phyloP scores from a whole-genome alignment of 2,113 vertebrate species.

The Corythornis vintsioides region DNA sequence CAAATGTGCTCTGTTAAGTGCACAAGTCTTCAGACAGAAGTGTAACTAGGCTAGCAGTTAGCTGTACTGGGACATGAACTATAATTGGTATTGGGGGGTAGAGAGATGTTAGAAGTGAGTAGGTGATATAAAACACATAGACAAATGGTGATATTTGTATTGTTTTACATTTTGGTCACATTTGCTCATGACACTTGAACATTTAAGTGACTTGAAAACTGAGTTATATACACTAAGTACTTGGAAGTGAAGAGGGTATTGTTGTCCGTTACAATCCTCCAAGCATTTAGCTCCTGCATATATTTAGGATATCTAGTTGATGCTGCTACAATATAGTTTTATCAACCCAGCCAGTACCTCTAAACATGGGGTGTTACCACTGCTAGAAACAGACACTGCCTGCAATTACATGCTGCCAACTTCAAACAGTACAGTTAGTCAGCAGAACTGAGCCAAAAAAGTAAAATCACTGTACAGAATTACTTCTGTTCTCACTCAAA shows the following conservation, averaged over 20 bases:
- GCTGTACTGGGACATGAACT: not conserved
- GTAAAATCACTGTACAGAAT: too few relatives aligned
- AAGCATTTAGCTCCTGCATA: not conserved
- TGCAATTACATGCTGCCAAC: too few relatives aligned
- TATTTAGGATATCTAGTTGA: not conserved
- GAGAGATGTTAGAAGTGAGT: not conserved
- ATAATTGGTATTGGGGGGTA: not conserved
- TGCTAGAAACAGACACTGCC: too few relatives aligned
- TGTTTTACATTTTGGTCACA: not conserved
- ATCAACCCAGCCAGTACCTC: not conserved
- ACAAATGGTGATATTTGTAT: not conserved
- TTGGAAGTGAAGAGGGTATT: fast-evolving
- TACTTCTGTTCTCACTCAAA: too few relatives aligned
- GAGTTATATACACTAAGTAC: not conserved
- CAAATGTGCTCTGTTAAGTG: not conserved
- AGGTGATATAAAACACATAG: not conserved
- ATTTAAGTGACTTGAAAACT: not conserved
- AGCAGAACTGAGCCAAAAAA: too few relatives aligned
- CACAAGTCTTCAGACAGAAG: not conserved
- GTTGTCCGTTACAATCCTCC: not conserved
- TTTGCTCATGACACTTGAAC: not conserved
- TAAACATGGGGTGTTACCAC: too few relatives aligned
- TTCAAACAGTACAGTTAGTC: too few relatives aligned
- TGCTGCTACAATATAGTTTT: not conserved
- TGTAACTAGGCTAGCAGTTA: not conserved